Conservation (phyloP, 2,888 invertebrate genomes). For the Carterocephalus palaemon region DNA sequence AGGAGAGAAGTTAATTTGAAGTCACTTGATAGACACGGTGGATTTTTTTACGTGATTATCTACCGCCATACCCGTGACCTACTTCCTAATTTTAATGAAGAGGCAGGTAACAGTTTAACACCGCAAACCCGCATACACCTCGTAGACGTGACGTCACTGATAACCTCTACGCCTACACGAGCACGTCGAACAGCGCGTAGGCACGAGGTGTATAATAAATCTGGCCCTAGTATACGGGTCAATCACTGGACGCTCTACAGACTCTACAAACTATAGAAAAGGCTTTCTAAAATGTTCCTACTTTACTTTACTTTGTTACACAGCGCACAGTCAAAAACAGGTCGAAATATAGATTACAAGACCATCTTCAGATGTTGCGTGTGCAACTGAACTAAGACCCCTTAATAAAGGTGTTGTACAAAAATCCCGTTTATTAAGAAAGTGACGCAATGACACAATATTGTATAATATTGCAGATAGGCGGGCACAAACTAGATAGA, state of each 20-base stretch:
- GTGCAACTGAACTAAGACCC: too few relatives aligned
- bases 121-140: constrained; percentile 7
- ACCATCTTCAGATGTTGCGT: too few relatives aligned
- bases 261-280: background rate
- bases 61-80: constrained; percentile 11
- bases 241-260: background rate
- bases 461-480: too few relatives aligned
- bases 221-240: background rate
- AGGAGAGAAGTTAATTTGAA: too few relatives aligned
- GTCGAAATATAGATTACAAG: background rate
- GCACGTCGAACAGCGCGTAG: constrained; percentile 36
- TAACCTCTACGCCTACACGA: constrained; percentile 64
- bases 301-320: too few relatives aligned
- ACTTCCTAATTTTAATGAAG: constrained; percentile 22
- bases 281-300: too few relatives aligned
- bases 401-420: too few relatives aligned
- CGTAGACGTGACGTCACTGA: constrained; percentile 50
- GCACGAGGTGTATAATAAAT: constrained; percentile 37
- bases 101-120: constrained; percentile 20
- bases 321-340: background rate
- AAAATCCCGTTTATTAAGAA: too few relatives aligned
- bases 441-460: too few relatives aligned
- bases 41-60: constrained; percentile 12
- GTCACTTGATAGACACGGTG: background rate
- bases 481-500: too few relatives aligned